phyloP scores from a whole-genome alignment of 2,888 invertebrate species.

The Caradrina clavipalpis region DNA sequence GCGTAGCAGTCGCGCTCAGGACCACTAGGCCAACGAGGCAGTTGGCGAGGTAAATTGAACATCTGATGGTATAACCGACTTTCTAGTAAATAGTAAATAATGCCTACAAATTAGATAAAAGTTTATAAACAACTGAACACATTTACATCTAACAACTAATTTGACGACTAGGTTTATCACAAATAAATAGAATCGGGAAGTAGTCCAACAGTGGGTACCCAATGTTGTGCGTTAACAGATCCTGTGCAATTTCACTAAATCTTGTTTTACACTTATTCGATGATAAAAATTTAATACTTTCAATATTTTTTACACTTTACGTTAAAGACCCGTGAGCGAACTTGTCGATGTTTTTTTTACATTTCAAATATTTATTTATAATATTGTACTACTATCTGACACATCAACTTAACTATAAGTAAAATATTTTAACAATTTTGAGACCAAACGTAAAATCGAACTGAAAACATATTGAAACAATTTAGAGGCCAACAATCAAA shows the following conservation, averaged over 20 bases:
- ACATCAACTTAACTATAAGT: slow-evolving; percentile 34
- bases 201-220: slow-evolving; percentile 52
- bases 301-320: slow-evolving; percentile 58
- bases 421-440: slow-evolving; percentile 22
- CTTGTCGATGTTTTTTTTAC: slow-evolving; percentile 69
- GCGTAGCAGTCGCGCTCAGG: too few relatives aligned
- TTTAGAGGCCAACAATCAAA: slow-evolving; percentile 16
- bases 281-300: slow-evolving; percentile 65
- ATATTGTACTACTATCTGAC: slow-evolving; percentile 45
- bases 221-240: slow-evolving; percentile 61
- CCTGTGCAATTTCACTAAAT: slow-evolving; percentile 50
- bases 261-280: slow-evolving; percentile 67
- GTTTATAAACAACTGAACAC: slow-evolving; percentile 52
- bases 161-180: slow-evolving; percentile 68
- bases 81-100: slow-evolving; percentile 27
- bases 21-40: too few relatives aligned
- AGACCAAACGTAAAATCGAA: slow-evolving; percentile 5
- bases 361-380: slow-evolving; percentile 46
- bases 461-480: slow-evolving; percentile 22
- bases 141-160: slow-evolving; percentile 55
- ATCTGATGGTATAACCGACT: slow-evolving; percentile 33
- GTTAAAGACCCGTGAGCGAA: slow-evolving; percentile 79
- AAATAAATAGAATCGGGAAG: slow-evolving; percentile 55
- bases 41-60: slow-evolving; percentile 52
- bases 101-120: slow-evolving; percentile 43